Percentiles rank a stretch among this genome's conserved stretches.
Conservation (phyloP, 2,888 invertebrate genomes). For the Taphrorychus bicolor region DNA sequence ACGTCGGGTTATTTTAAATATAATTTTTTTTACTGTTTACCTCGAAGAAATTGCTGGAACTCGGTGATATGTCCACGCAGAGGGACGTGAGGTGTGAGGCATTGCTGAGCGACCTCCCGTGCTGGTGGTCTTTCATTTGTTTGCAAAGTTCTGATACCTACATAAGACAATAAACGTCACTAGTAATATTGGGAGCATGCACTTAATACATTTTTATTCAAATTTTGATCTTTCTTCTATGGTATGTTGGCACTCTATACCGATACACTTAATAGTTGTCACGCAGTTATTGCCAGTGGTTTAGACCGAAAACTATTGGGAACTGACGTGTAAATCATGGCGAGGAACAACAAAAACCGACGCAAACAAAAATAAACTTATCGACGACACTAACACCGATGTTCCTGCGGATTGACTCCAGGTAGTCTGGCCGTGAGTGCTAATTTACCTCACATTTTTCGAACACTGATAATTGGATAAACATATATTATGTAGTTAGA, state of each 20-base stretch:
- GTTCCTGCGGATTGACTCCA: neutral
- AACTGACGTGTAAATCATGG: slow-evolving; percentile 2
- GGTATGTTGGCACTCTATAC: neutral
- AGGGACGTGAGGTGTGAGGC: slow-evolving; percentile 73
- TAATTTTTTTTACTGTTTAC: too few species aligned
- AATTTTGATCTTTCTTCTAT: neutral
- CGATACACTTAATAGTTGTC: neutral
- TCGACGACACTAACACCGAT: neutral
- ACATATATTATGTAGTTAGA: too few species aligned
- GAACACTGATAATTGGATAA: neutral
- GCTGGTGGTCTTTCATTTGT: slow-evolving; percentile 72
- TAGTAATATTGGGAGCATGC: neutral
- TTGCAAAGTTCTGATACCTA: slow-evolving; percentile 77
- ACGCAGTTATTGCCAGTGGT: neutral
- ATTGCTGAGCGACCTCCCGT: slow-evolving; percentile 61
- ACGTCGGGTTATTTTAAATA: too few species aligned
- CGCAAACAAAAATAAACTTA: slow-evolving; percentile 9
- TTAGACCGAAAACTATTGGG: neutral
- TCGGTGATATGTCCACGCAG: slow-evolving; percentile 81
- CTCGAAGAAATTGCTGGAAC: slow-evolving; percentile 89
- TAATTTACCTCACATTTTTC: neutral
- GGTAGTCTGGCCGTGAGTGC: slow-evolving; percentile 2
- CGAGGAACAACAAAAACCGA: slow-evolving; percentile 1
- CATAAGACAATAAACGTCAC: slow-evolving; percentile 17
- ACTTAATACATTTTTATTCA: neutral